phyloP scores from a whole-genome alignment of 1,140 invertebrate genomes.

The Drosophila ananassae region DNA sequence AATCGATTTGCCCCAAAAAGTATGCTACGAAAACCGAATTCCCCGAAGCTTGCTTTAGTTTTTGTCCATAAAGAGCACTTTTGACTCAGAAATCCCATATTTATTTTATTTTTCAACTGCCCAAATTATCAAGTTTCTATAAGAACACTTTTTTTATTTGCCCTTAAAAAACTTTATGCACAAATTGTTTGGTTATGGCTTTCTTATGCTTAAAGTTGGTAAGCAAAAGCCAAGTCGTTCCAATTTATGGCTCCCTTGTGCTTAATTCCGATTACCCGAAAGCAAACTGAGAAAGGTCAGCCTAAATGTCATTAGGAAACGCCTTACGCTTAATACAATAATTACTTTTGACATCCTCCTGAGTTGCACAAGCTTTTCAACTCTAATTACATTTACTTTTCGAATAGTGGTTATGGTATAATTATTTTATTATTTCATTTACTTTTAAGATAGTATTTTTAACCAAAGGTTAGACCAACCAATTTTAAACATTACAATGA shows the following conservation, averaged over 20 bases:
- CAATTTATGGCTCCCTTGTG: conserved; percentile 26
- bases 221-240: conserved; percentile 13
- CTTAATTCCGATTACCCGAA: conserved; percentile 25
- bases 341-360: neutral
- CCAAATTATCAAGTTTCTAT: conserved; percentile 3
- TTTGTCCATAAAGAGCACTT: neutral
- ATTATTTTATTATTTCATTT: neutral
- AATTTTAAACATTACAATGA: too few species aligned
- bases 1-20: conserved; percentile 7
- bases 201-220: neutral
- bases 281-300: conserved; percentile 29
- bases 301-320: conserved; percentile 24
- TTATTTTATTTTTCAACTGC: neutral
- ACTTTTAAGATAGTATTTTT: neutral
- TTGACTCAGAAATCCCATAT: neutral
- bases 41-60: neutral
- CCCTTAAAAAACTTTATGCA: conserved; percentile 25
- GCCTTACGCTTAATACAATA: conserved; percentile 2
- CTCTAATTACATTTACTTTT: neutral
- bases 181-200: conserved; percentile 4
- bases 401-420: too few species aligned
- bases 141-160: neutral
- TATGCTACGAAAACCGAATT: conserved; percentile 4
- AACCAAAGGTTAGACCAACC: too few species aligned
- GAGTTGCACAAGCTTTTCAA: neutral